Percentiles rank a stretch among this genome's conserved stretches.
Evolutionary conservation across 2,113 vertebrate genomes (phyloP).

Genomic region (Hyaena hyaena): DNA sequence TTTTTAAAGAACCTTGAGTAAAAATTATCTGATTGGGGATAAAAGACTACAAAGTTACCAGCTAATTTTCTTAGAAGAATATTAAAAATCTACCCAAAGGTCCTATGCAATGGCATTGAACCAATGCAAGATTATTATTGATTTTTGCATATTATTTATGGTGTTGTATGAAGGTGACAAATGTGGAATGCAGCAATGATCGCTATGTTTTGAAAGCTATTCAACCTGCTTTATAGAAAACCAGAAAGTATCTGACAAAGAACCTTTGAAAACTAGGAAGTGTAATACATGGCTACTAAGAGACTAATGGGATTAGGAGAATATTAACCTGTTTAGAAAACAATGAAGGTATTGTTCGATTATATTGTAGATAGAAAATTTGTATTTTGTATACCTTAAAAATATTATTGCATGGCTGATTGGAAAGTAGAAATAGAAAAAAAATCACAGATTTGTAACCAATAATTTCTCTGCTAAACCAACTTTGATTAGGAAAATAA

Average conservation of each 20-base stretch:
- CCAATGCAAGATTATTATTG: constrained; percentile 59
- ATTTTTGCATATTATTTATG: constrained; percentile 61
- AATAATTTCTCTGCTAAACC: constrained; percentile 17
- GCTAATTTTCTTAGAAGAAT: constrained; percentile 64
- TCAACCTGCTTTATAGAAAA: constrained; percentile 14
- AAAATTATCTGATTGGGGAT: constrained; percentile 29
- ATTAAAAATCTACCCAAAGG: constrained; percentile 38
- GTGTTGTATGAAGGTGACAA: not conserved
- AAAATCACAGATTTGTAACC: not conserved
- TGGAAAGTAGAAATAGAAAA: not conserved
- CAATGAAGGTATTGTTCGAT: constrained; percentile 1
- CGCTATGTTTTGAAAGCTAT: not conserved
- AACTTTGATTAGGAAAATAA: constrained; percentile 3
- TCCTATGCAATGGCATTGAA: constrained; percentile 22
- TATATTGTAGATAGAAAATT: not conserved
- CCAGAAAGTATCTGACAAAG: not conserved
- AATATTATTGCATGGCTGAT: not conserved
- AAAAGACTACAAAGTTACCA: constrained; percentile 27
- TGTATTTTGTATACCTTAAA: constrained; percentile 13
- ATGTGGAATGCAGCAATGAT: not conserved
- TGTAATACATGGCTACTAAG: not conserved
- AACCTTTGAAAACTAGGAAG: not conserved
- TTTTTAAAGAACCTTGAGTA: not conserved
- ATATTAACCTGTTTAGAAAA: not conserved
- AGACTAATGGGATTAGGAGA: not conserved